phyloP scores from a whole-genome alignment of 2,888 invertebrate species.

The Ormyrus rosae region DNA sequence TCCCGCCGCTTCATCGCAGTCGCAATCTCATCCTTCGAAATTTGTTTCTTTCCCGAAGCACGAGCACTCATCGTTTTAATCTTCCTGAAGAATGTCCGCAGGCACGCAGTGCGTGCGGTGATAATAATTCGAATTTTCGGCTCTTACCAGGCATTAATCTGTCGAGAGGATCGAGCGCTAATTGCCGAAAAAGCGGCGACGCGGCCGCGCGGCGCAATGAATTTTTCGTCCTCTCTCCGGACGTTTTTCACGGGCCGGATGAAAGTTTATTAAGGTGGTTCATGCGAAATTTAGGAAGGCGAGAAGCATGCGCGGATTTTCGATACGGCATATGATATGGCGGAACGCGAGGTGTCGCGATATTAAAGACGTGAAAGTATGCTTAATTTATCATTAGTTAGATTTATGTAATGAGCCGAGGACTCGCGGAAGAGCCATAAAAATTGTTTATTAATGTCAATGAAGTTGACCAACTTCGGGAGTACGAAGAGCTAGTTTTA shows the following conservation, averaged over 20 bases:
- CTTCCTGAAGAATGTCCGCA: too few species aligned
- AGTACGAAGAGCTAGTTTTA: too few species aligned
- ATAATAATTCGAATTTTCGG: too few species aligned
- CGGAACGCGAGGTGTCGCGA: constrained; percentile 7
- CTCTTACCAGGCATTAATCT: constrained; percentile 20
- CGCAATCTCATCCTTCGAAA: too few species aligned
- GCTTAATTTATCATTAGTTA: constrained; percentile 49
- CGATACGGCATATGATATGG: constrained; percentile 7
- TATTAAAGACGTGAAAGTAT: constrained; percentile 49
- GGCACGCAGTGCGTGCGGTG: too few species aligned
- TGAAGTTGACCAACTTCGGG: too few species aligned
- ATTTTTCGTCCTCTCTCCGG: too few species aligned
- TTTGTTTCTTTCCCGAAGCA: too few species aligned
- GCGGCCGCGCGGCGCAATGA: constrained; percentile 10
- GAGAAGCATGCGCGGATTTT: constrained; percentile 7
- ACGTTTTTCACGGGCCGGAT: constrained; percentile 29
- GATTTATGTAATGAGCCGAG: constrained; percentile 41
- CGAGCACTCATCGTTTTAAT: too few species aligned
- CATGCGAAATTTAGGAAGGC: constrained; percentile 34
- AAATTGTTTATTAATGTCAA: constrained; percentile 27
- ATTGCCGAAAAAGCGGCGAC: constrained; percentile 26
- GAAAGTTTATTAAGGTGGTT: constrained; percentile 39
- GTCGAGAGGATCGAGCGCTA: constrained; percentile 4
- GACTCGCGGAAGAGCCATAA: not conserved
- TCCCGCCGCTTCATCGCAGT: too few species aligned